Base-by-base conservation (phyloP, 2,888 invertebrate genomes). In the Rutpela maculata region DNA sequence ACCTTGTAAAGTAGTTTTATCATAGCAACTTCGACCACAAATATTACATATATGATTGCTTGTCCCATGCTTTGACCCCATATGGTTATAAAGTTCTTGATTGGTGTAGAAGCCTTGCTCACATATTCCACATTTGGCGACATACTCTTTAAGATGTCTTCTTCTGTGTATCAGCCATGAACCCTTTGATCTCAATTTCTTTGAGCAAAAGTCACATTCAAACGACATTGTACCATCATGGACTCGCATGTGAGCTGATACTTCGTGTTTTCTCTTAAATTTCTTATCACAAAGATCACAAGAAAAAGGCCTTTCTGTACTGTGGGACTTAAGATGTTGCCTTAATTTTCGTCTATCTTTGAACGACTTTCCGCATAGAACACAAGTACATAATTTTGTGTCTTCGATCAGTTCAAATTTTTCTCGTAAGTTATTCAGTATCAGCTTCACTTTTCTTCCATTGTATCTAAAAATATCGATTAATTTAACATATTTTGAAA, bases 151-250 rank as follows among this genome's bases (percentile, higher is more conserved):
- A 26, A 91, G 90, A 77, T 92, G 92, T 72, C 90, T 90, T 0
- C 90, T 86, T 89, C 91, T 91, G 80, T 92, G 92, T 0, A 91
- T 90, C 65, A 91, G 91, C 62, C 82, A 82, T 5, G 85, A 85
- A 22, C 84, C 84, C 72, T 86, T 85, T 1, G 85, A 84, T 77
- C 83, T 81, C 79, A 93, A 91, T 67, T 91, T 91, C 82, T 92
- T 92, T 0, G 92, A 91, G 78, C 93, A 93, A 0, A 92, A 88
- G 0, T 91, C 89, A 81, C 93, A 93, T 55, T 84, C 75, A 31
- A 15, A 55, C 11, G 67, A 67, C 10, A 67, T 26, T 59, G 22
- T 26, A 11, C 65, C 79, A 12, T 74, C 74, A 67, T 84, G 83
- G 0, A 77, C 69, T 56, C 77, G 81, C 60, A 76, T 78, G 65